A percentile compares a stretch with the other conserved stretches of the same genome.
phyloP scores from a whole-genome alignment of 2,113 vertebrate species.

The Megaceryle torquata region DNA sequence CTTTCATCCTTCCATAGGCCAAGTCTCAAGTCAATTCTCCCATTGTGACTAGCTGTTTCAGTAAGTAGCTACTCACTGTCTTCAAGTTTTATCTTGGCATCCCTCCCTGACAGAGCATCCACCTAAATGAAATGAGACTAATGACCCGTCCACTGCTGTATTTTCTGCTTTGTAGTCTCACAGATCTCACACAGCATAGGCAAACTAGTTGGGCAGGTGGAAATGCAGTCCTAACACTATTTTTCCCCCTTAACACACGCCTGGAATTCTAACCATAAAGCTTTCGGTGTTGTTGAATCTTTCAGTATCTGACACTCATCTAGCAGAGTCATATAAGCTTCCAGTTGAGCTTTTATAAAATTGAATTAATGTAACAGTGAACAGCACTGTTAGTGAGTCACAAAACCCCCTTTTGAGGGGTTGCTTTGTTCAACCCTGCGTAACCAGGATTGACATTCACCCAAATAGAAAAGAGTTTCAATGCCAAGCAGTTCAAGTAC shows the following conservation, averaged over 20 bases:
- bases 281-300: background rate
- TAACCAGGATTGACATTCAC: background rate
- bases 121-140: background rate
- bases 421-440: background rate
- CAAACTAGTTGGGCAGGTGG: background rate
- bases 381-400: background rate
- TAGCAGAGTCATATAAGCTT: background rate
- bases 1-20: background rate
- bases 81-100: background rate
- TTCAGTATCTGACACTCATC: background rate
- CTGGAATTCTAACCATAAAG: background rate
- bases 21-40: rapidly evolving
- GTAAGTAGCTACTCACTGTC: background rate
- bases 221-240: background rate
- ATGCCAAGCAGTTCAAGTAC: background rate
- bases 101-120: background rate
- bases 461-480: background rate
- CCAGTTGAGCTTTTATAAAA: background rate
- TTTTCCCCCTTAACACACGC: background rate
- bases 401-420: background rate
- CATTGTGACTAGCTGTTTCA: background rate
- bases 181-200: background rate
- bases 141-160: rapidly evolving
- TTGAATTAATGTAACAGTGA: background rate
- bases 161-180: background rate